Evolutionary conservation across 2,888 invertebrate genomes (phyloP).

Genomic region (Parascotia fuliginaria): DNA sequence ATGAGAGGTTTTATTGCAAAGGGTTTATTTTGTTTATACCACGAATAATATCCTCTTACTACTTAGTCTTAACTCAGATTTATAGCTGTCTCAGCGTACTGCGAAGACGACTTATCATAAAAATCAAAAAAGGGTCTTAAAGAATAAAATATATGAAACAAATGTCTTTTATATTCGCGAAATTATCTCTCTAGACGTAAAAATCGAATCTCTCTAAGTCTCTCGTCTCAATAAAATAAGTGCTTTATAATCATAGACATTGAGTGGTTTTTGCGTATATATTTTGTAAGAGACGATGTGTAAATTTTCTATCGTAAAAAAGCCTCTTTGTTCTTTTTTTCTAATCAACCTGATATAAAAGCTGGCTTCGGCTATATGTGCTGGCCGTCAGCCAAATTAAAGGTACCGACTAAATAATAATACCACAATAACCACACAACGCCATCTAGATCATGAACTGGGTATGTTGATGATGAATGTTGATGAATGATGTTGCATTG

Average conservation of each 20-base stretch:
- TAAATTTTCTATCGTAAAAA: constrained; percentile 32
- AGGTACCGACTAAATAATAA: constrained; percentile 39
- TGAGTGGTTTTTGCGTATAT: constrained; percentile 15
- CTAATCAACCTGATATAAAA: constrained; percentile 56
- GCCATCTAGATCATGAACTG: too few species aligned
- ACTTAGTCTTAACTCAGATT: neutral
- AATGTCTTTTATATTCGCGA: constrained; percentile 30
- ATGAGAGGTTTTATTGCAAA: neutral
- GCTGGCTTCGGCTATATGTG: constrained; percentile 39
- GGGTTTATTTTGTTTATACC: neutral
- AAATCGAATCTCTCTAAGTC: constrained; percentile 24
- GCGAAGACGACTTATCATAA: constrained; percentile 3
- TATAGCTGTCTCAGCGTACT: neutral
- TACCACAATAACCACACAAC: too few species aligned
- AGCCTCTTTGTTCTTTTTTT: constrained; percentile 38
- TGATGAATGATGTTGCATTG: too few species aligned
- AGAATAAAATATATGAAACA: constrained; percentile 24
- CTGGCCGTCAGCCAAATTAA: constrained; percentile 61
- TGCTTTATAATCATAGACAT: neutral
- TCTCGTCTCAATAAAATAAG: constrained; percentile 12
- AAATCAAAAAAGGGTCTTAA: constrained; percentile 20
- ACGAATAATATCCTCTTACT: neutral
- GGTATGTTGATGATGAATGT: too few species aligned
- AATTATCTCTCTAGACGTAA: constrained; percentile 30
- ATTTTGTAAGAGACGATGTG: constrained; percentile 7